Evolutionary conservation across 2,888 invertebrate species (phyloP), one percentile per base, ranked within the genome.

Genomic region (Ochropacha duplaris): DNA sequence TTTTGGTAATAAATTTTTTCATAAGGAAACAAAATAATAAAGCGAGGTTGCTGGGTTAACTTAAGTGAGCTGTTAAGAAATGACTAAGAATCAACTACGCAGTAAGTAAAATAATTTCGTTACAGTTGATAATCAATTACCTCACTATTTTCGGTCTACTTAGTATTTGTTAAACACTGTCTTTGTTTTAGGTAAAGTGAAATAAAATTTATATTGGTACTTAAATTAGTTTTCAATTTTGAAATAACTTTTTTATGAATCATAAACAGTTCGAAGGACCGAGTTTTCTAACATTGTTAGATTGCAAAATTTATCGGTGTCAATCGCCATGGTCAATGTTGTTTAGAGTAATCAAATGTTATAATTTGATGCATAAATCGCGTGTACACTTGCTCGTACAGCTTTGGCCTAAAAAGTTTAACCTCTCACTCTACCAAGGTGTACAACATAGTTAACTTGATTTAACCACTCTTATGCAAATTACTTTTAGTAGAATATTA

Each of bases 401-500:
- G 26, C 52, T 52, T 52, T 52, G 31, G 31, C 52, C 52, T 49
- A 54, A 50, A 39, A 28, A 56, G 51, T 39, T 19, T 50, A 39
- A 24, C 56, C 56, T 51, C 56, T 56, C 51, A 28, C 51, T 49
- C 11, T 14, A 39, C 26, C 54, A 54, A 44, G 44, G 54, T 44
- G 39, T 51, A 49, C 26, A 39, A 56, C 49, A 36, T 31, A 49
- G 22, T 49, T 22, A 26, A 56, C 50, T n/a, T 51, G 54, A 55
- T 22, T 31, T 34, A 55, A 31, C 50, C 36, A 52, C 52, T 12
- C 22, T 51, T 39, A 50, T 51, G 50, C 50, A 52, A 44, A 44
- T 44, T 9, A 44, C 8, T 44, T 44, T 44, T 44, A 44, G 16
- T 44, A 44, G 44, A 9, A n/a, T 8, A 39, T n/a, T n/a, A n/a